Percentiles rank a stretch among this genome's conserved stretches.
These are phyloP conservation scores for Drosophila watanabei DNA, from an alignment of 1,140 invertebrate species.

Conservation along the genomic window DNA sequence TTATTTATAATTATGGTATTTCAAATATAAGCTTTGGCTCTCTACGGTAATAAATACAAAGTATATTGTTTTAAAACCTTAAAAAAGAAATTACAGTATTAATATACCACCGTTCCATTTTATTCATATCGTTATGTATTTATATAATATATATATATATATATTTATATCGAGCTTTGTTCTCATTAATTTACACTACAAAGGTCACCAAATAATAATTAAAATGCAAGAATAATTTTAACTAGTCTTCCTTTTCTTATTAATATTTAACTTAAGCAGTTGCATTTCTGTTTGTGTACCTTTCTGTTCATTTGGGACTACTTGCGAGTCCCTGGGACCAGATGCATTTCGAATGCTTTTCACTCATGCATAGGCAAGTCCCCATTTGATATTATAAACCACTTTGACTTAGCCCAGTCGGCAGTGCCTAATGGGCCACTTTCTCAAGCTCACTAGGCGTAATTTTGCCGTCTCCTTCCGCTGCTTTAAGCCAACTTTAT, in stretches of 20 bases:
- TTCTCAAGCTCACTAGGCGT: slow-evolving; percentile 63
- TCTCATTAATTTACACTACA: neutral
- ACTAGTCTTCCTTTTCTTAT: neutral
- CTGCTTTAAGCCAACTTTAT: slow-evolving; percentile 72
- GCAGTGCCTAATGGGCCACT: slow-evolving; percentile 55
- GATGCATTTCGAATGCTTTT: slow-evolving; percentile 25
- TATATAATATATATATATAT: no score
- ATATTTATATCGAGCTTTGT: neutral
- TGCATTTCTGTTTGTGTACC: slow-evolving; percentile 1
- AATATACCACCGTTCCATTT: neutral
- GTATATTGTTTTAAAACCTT: no score
- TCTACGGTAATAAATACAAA: no score
- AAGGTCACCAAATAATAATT: neutral
- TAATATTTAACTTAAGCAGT: neutral
- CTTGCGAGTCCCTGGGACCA: neutral
- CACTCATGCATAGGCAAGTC: slow-evolving; percentile 14
- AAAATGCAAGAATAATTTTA: neutral
- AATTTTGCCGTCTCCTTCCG: slow-evolving; percentile 41
- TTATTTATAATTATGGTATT: no score
- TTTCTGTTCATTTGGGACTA: neutral
- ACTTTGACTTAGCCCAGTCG: slow-evolving; percentile 46
- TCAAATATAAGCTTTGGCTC: no score
- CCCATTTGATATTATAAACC: slow-evolving; percentile 46
- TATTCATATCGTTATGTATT: neutral
- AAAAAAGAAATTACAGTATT: no score